These are phyloP conservation scores for Dicentrarchus labrax DNA, from an alignment of 2,113 vertebrate genomes.

Conservation along the genomic window DNA sequence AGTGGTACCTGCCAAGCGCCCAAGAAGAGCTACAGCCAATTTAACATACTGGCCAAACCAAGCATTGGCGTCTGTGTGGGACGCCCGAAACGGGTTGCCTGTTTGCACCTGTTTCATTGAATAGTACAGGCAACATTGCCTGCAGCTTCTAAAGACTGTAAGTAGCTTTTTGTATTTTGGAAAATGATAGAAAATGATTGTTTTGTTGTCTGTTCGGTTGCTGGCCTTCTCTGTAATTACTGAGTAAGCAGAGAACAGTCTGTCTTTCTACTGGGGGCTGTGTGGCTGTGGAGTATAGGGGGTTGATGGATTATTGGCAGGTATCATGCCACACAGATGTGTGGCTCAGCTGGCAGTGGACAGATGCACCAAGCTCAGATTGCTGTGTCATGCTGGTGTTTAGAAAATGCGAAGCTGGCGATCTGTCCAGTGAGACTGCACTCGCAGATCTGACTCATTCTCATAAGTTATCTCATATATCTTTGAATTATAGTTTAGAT, in stretches of 20 bases:
- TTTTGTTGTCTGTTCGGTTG: neutral
- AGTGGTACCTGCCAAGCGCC: too few relatives aligned
- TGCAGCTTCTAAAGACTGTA: neutral
- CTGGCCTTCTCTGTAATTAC: neutral
- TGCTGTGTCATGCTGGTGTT: conserved; percentile 48
- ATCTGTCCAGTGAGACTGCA: neutral
- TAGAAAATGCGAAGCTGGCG: neutral
- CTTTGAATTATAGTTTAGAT: neutral
- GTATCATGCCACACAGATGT: conserved; percentile 45
- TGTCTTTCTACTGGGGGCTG: neutral
- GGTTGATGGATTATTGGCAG: conserved; percentile 6
- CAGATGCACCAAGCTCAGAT: conserved; percentile 41
- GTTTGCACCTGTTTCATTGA: too few relatives aligned
- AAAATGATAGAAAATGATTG: neutral
- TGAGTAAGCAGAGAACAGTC: neutral
- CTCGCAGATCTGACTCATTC: conserved; percentile 4
- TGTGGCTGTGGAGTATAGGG: rapidly evolving
- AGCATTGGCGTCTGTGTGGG: too few relatives aligned
- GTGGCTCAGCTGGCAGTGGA: conserved; percentile 32
- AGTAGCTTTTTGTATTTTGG: neutral
- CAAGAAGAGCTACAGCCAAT: too few relatives aligned
- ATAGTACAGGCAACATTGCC: neutral
- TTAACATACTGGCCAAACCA: too few relatives aligned
- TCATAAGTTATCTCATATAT: conserved; percentile 10
- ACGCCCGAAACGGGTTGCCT: too few relatives aligned